Base-by-base conservation (phyloP, 2,888 invertebrate species). In the Hemaris fuciformis region DNA sequence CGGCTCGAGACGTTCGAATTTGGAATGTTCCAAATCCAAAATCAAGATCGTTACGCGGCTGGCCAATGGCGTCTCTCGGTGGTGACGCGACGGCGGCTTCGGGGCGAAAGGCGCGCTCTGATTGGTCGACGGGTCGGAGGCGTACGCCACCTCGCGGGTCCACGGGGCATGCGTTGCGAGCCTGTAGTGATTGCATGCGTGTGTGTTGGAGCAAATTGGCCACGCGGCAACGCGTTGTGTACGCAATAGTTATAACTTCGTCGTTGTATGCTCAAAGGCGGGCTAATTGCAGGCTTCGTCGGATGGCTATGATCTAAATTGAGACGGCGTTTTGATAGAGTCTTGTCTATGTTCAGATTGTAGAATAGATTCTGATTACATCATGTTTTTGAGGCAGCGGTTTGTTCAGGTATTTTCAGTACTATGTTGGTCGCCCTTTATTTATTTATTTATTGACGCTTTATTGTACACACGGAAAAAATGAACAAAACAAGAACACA, bases 41-140 rank as follows among this genome's bases (percentile, higher is more conserved):
- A 81, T 77, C 74, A 77, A 83, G 88, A 89, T 89, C 88, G 88
- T 89, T 88, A 88, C 73, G 74, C 72, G 66, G 70, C 68, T 73
- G 65, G 71, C 91, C 84, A 91, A 91, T 89, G 70, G 79, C 71
- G 70, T 70, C 67, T 73, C 83, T 83, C 81, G 80, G 84, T 81
- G 84, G 89, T 88, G 85, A 78, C 77, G 64, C 66, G 60, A 66
- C 66, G 43, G 85, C 88, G 87, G 59, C 42, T 31, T 38, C 60
- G 38, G 57, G 41, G 74, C 74, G 73, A 83, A 74, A 68, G 81
- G 77, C 73, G 78, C 76, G 80, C 79, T 76, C 74, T 75, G 84
- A 90, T 91, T 90, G 88, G 91, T 69, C 73, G 80, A 67, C 57
- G 43, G 31, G 10, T n/a, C 42, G 53, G 34, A 60, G 60, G 60